These are phyloP conservation scores for Adoxophyes honmai DNA, from an alignment of 1,140 invertebrate genomes.

Conservation along the genomic window DNA sequence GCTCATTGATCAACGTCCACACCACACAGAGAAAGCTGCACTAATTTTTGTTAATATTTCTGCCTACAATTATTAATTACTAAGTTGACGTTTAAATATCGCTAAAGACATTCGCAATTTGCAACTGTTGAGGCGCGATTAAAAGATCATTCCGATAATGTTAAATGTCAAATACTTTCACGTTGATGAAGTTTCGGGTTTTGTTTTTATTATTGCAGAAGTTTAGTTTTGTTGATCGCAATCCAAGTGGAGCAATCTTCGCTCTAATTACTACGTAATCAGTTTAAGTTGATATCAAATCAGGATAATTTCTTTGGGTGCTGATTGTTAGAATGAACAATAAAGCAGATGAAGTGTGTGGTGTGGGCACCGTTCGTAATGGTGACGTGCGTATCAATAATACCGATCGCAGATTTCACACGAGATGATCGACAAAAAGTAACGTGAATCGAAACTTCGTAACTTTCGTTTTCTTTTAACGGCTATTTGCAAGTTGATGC, in stretches of 20 bases:
- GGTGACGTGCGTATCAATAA: conserved; percentile 2
- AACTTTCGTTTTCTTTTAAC: conserved; percentile 53
- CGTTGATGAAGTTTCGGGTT: not conserved
- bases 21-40: conserved; percentile 41
- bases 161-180: conserved; percentile 5
- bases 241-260: no score
- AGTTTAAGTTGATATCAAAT: no score
- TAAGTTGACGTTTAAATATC: conserved; percentile 11
- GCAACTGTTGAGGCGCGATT: not conserved
- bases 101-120: not conserved
- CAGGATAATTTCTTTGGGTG: no score
- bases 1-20: conserved; percentile 42
- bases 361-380: no score
- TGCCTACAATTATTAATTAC: conserved; percentile 11
- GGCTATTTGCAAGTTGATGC: conserved; percentile 38
- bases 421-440: conserved; percentile 56
- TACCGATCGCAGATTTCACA: conserved; percentile 41
- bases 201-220: no score
- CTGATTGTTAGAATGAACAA: not conserved
- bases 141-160: not conserved
- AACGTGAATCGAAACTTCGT: conserved; percentile 38
- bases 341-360: no score
- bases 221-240: no score
- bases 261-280: no score
- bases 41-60: conserved; percentile 21